Percentiles rank a stretch among this genome's conserved stretches.
Evolutionary conservation across 2,888 invertebrate genomes (phyloP).

Genomic region (Micoletzkya japonica): DNA sequence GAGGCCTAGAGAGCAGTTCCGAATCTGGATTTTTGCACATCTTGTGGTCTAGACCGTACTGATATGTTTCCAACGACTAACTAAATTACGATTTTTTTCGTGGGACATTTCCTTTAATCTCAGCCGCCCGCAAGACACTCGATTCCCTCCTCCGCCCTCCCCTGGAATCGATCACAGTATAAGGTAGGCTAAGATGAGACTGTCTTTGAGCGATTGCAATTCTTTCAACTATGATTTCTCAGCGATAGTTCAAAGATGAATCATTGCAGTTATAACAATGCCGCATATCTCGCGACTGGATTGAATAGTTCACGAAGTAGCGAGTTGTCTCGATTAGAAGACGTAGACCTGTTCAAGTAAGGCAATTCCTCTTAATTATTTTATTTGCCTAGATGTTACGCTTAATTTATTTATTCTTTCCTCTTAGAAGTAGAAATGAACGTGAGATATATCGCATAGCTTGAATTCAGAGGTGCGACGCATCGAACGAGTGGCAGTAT

Average conservation of each 20-base stretch:
- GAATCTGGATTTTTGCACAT: too few relatives aligned
- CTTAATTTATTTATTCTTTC: not conserved
- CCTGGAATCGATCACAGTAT: slow-evolving; percentile 57
- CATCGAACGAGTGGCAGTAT: slow-evolving; percentile 24
- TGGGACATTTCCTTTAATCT: too few relatives aligned
- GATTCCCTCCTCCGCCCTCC: slow-evolving; percentile 53
- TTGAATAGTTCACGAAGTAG: slow-evolving; percentile 51
- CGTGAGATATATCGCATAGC: too few relatives aligned
- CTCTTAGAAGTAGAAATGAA: not conserved
- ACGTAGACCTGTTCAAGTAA: slow-evolving; percentile 50
- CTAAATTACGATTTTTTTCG: too few relatives aligned
- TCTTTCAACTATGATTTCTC: not conserved
- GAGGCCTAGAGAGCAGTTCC: too few relatives aligned
- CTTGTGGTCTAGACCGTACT: too few relatives aligned
- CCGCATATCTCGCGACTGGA: slow-evolving; percentile 55
- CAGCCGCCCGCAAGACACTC: slow-evolving; percentile 41
- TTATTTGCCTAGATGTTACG: not conserved
- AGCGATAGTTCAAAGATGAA: not conserved
- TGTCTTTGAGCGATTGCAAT: slow-evolving; percentile 3
- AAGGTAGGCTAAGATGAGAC: slow-evolving; percentile 48
- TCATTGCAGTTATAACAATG: slow-evolving; percentile 60
- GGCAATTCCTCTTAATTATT: not conserved
- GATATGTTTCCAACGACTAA: too few relatives aligned
- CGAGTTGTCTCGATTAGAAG: slow-evolving; percentile 56
- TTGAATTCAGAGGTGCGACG: slow-evolving; percentile 19